Base-by-base conservation (phyloP, 1,140 invertebrate species). In the Hormaphis cornu region DNA sequence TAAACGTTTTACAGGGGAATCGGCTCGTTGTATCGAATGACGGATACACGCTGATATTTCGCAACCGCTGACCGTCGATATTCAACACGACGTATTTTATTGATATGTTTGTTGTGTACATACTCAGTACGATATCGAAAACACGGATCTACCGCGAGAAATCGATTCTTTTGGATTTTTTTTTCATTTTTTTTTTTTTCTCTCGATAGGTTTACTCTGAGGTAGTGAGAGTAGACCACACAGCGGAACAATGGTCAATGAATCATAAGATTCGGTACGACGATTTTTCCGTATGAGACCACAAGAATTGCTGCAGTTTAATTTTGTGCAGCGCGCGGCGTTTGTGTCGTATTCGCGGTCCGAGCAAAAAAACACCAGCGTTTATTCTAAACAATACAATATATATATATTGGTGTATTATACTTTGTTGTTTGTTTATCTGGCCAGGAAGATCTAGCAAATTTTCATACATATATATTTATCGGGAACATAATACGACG, bases 401-500 rank as follows among this genome's bases (percentile, higher is more conserved):
- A 9, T 9, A 6, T 6, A 54, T 54, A n/a, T n/a, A n/a, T n/a
- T n/a, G n/a, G n/a, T n/a, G n/a, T n/a, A n/a, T n/a, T n/a, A n/a
- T 52, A 28, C 28, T 2, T 35, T 1, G 35, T 42, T 40, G 22
- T 26, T 44, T 44, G 37, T 46, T 46, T 63, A 63, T 63, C 59
- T 63, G 42, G 10, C 59, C 44, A 20, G 18, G 59, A 35, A 35
- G 44, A 66, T 48, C 61, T 24, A 24, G 59, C 44, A 46, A 66
- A 66, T 50, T 48, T 20, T n/a, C n/a, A n/a, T n/a, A n/a, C n/a
- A n/a, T n/a, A n/a, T n/a, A n/a, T n/a, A n/a, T n/a, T 48, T 48
- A 35, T 48, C 4, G 44, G 44, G 30, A 66, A 66, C 44, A 48
- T 66, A 48, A 66, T 66, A 66, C 61, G 8, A 44, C 14, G 22